Evolutionary conservation across 2,113 vertebrate genomes (phyloP), one percentile per base, ranked within the genome.

Genomic region (Eulemur macaco): DNA sequence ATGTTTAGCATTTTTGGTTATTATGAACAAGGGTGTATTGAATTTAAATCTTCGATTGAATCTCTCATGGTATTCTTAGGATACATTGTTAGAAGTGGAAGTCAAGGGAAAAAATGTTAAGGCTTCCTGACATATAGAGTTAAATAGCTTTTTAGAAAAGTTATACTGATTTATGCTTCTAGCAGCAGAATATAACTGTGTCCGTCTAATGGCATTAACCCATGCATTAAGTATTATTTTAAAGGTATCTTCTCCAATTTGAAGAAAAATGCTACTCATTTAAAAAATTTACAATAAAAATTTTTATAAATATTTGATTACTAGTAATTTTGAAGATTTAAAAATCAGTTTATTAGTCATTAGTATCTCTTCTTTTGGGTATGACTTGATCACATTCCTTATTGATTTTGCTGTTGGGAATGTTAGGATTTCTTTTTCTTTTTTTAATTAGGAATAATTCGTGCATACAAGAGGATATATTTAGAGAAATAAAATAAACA

Each of bases 81-180:
- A 39, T 54, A 85, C 25, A 77, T 54, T 56, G 29, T 68, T 80
- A 47, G n/a, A 77, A 27, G 17, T 56, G 56, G 47, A 78, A 45
- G 29, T 93, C 56, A 88, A 94, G 66, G 29, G 31, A 95, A 66
- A 14, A 95, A 42, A 91, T 91, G 37, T 68, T 47, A 74, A 69
- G 29, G 5, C 11, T 95, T 87, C n/a, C 21, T 96, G 60, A 47
- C 42, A 56, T 66, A 29, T 91, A 45, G 52, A 8, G 27, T 54
- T 80, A 50, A 94, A 52, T 39, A 76, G 34, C n/a, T 45, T 92
- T 93, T 84, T 73, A 87, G 69, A 89, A 91, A 91, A 86, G 34
- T 73, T 77, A 6, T 63, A 47, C n/a, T 89, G 74, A 47, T n/a
- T 66, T 96, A 71, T 10, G 15, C 12, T 93, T 94, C 52, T 52